Evolutionary conservation across 2,113 vertebrate species (phyloP).

Genomic region (Zapus hudsonius): DNA sequence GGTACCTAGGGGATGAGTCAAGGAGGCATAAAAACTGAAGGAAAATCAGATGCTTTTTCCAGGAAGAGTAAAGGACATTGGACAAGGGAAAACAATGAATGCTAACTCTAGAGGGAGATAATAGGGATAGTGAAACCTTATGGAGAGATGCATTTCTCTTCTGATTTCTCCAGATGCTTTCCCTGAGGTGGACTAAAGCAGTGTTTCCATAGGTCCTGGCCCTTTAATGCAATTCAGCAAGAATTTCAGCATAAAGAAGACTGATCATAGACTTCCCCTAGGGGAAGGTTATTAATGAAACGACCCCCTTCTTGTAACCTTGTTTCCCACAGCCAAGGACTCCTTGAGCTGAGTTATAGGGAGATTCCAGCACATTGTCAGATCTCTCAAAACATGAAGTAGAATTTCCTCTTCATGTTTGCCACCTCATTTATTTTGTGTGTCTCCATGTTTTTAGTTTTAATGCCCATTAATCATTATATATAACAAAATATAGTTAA

Average conservation of each 20-base stretch:
- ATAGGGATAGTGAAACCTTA: not conserved
- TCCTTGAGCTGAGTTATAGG: slow-evolving; percentile 65
- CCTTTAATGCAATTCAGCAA: slow-evolving; percentile 20
- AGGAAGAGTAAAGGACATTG: not conserved
- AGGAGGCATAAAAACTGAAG: not conserved
- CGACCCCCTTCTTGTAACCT: slow-evolving; percentile 66
- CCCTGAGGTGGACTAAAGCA: not conserved
- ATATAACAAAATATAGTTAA: slow-evolving; percentile 53
- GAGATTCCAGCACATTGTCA: slow-evolving; percentile 60
- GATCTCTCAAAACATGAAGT: slow-evolving; percentile 76
- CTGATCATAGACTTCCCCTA: not conserved
- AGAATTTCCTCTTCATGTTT: slow-evolving; percentile 73
- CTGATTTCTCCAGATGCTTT: not conserved
- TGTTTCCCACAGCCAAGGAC: slow-evolving; percentile 50
- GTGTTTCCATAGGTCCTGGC: not conserved
- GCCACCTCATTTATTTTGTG: slow-evolving; percentile 77
- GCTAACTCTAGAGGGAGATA: not conserved
- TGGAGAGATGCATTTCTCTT: not conserved
- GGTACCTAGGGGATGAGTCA: not conserved
- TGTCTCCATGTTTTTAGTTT: slow-evolving; percentile 74
- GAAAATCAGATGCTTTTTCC: not conserved
- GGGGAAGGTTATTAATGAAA: slow-evolving; percentile 63
- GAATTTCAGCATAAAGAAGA: slow-evolving; percentile 18
- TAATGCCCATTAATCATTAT: slow-evolving; percentile 74
- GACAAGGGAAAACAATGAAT: not conserved